These are phyloP conservation scores for Crambe crambe DNA, from an alignment of 37 sponge, comb jelly and placozoan genomes.

Conservation along the genomic window DNA sequence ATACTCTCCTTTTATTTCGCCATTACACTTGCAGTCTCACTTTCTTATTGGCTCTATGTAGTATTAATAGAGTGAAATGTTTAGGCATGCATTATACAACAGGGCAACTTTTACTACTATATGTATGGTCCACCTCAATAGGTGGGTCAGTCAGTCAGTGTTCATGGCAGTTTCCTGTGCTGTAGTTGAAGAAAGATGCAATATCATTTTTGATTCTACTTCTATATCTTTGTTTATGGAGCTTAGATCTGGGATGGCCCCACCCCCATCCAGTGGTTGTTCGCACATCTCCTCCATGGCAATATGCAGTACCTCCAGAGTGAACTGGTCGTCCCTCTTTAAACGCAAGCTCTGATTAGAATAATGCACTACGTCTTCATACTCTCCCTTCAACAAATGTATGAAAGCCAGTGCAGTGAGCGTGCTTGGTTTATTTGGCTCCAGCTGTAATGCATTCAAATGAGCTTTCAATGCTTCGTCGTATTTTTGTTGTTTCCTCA, in stretches of 20 bases:
- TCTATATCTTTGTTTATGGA: too few species aligned
- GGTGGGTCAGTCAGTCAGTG: too few species aligned
- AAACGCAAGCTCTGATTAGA: slow-evolving; percentile 47
- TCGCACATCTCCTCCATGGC: slow-evolving; percentile 32
- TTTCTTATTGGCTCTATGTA: too few species aligned
- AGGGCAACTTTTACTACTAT: too few species aligned
- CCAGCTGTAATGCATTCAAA: slow-evolving; percentile 45
- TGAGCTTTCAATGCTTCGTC: slow-evolving; percentile 58
- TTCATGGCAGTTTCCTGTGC: too few species aligned
- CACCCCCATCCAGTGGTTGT: not conserved
- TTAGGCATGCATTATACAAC: too few species aligned
- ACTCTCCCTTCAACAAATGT: slow-evolving; percentile 57
- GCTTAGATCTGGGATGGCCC: not conserved
- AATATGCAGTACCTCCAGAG: slow-evolving; percentile 54
- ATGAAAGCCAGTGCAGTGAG: slow-evolving; percentile 74
- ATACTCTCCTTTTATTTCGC: too few species aligned
- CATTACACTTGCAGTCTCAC: too few species aligned
- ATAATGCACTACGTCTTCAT: slow-evolving; percentile 36
- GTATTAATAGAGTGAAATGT: too few species aligned
- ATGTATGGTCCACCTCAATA: too few species aligned
- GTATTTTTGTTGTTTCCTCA: slow-evolving; percentile 62
- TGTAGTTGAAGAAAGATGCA: too few species aligned
- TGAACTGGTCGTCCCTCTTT: slow-evolving; percentile 67
- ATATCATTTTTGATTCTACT: too few species aligned
- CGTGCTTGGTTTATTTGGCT: slow-evolving; percentile 57